Percentiles rank a stretch among this genome's conserved stretches.
Evolutionary conservation across 2,888 invertebrate genomes (phyloP).

Genomic region (Isoperla grammatica): DNA sequence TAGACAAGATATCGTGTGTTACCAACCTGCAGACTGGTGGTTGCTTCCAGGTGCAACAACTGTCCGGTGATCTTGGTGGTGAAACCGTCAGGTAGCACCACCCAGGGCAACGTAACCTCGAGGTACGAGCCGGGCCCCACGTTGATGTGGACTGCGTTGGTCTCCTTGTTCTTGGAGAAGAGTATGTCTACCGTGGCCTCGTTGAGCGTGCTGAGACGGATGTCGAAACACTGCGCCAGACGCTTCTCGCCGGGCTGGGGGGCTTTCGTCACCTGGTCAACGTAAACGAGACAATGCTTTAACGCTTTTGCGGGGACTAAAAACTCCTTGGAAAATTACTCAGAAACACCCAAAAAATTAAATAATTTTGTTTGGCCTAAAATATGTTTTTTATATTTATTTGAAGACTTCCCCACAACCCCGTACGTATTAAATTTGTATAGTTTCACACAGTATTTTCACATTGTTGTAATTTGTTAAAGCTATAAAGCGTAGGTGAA

Average conservation of each 20-base stretch:
- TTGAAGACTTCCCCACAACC: no score
- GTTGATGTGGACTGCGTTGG: constrained; percentile 94
- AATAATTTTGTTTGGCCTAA: no score
- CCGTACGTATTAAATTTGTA: no score
- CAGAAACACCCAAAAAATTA: no score
- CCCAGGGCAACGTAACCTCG: constrained; percentile 81
- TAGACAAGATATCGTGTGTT: no score
- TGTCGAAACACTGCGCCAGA: constrained; percentile 87
- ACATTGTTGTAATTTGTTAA: no score
- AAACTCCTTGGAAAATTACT: no score
- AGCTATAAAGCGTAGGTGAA: no score
- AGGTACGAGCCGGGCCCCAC: constrained; percentile 93
- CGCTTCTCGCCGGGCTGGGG: constrained; percentile 84
- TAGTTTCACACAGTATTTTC: no score
- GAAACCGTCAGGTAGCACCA: constrained; percentile 80
- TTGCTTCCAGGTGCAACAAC: constrained; percentile 88
- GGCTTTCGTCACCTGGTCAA: constrained; percentile 63
- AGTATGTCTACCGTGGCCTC: constrained; percentile 94
- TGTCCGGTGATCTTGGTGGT: constrained; percentile 90
- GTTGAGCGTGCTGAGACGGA: constrained; percentile 81
- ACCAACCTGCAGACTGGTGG: constrained; percentile 75
- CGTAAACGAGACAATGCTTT: no score
- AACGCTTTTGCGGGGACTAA: no score
- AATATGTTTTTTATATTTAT: no score
- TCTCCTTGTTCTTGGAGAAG: constrained; percentile 90